A percentile compares a stretch with the other conserved stretches of the same genome.
Conservation (phyloP, 2,797 vertebrate genomes). For the Geotrypetes seraphini region DNA sequence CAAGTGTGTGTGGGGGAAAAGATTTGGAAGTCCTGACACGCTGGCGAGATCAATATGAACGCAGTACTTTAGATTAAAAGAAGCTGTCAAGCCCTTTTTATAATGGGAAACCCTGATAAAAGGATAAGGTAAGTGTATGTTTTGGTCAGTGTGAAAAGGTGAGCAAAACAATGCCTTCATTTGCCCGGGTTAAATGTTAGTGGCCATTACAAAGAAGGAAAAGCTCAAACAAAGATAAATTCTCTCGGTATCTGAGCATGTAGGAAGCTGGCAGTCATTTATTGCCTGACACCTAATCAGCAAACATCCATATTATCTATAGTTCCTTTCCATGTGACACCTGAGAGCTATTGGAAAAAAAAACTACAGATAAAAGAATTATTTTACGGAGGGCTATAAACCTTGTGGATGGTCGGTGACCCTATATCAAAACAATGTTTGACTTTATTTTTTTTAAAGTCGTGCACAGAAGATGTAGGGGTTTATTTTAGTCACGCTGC, state of each 20-base stretch:
- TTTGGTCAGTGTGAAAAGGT: conserved; percentile 35
- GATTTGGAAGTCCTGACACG: too few species aligned
- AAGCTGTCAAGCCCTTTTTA: conserved; percentile 40
- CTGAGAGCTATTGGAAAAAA: conserved; percentile 38
- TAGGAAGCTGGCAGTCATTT: conserved; percentile 62
- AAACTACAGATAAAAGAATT: conserved; percentile 53
- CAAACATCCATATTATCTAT: conserved; percentile 53
- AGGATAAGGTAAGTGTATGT: conserved; percentile 43
- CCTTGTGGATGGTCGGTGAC: conserved; percentile 41
- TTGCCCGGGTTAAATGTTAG: conserved; percentile 52
- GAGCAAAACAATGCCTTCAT: conserved; percentile 40
- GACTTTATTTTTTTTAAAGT: too few species aligned
- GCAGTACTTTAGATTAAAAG: conserved; percentile 9
- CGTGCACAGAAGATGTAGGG: too few species aligned
- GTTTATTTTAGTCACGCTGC: too few species aligned
- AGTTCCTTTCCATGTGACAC: conserved; percentile 53
- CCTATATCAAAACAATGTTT: conserved; percentile 36
- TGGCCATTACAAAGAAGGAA: conserved; percentile 47
- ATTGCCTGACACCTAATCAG: conserved; percentile 57
- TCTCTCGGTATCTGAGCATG: conserved; percentile 49
- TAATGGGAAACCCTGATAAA: conserved; percentile 42
- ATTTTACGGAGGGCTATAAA: conserved; percentile 54
- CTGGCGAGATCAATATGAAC: neutral
- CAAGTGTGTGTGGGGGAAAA: neutral
- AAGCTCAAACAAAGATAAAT: conserved; percentile 56